These are phyloP conservation scores for Nomada goodeniana DNA, from an alignment of 2,888 invertebrate genomes.

Conservation along the genomic window DNA sequence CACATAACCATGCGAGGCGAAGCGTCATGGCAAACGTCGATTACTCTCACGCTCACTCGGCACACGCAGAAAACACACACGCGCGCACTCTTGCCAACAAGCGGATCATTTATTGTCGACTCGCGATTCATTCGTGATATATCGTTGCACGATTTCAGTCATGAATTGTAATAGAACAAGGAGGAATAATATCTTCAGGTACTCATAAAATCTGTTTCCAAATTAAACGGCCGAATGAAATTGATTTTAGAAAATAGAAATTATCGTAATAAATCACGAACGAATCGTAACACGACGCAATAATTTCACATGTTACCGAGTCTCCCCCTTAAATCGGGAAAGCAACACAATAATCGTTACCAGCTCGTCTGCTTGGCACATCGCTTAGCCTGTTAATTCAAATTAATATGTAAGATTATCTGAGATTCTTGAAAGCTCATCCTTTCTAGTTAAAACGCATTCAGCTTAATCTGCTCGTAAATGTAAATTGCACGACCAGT, in stretches of 20 bases:
- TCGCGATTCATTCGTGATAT: constrained; percentile 58
- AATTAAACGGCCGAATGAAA: not conserved
- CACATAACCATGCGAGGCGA: constrained; percentile 84
- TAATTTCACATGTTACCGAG: constrained; percentile 63
- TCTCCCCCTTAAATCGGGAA: constrained; percentile 53
- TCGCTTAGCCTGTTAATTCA: constrained; percentile 74
- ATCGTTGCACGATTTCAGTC: not conserved
- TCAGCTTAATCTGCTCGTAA: constrained; percentile 68
- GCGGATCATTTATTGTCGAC: constrained; percentile 56
- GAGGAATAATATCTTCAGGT: not conserved
- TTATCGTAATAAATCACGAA: constrained; percentile 26
- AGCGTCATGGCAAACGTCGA: constrained; percentile 84
- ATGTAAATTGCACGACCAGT: constrained; percentile 69
- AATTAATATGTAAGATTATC: constrained; percentile 73
- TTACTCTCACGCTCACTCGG: constrained; percentile 80
- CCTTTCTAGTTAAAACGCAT: constrained; percentile 70
- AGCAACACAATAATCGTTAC: constrained; percentile 70
- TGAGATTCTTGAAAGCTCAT: constrained; percentile 69
- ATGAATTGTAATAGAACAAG: not conserved
- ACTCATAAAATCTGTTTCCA: not conserved
- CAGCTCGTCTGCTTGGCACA: constrained; percentile 69
- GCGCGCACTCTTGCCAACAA: constrained; percentile 71
- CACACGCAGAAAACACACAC: constrained; percentile 69
- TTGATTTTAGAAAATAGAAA: not conserved
- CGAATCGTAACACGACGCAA: constrained; percentile 60